Conservation (phyloP, 2,888 invertebrate species). For the Drosophila ochracea region DNA sequence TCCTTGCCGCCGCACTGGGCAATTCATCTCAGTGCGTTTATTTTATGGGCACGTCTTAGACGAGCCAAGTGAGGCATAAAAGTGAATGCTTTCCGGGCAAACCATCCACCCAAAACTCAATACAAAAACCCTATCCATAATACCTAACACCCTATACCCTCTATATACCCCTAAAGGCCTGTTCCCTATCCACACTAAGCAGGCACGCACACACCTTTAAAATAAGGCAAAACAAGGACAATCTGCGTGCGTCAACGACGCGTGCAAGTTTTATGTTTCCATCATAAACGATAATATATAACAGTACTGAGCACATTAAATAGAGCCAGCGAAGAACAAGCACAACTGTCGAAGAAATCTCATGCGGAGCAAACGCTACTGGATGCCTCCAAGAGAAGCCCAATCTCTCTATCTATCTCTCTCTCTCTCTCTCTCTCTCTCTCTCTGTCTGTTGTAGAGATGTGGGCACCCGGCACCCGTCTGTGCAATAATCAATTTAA, state of each 20-base stretch:
- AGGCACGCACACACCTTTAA: slow-evolving; percentile 14
- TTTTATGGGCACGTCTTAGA: slow-evolving; percentile 59
- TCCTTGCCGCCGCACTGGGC: slow-evolving; percentile 30
- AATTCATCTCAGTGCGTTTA: slow-evolving; percentile 68
- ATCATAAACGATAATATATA: slow-evolving; percentile 74
- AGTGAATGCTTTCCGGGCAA: slow-evolving; percentile 39
- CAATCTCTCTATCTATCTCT: background rate
- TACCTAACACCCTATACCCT: background rate
- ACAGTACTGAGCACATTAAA: slow-evolving; percentile 49
- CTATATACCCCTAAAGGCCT: background rate
- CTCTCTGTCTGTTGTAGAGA: background rate
- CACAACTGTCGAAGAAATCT: slow-evolving; percentile 13
- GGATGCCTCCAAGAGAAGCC: slow-evolving; percentile 28
- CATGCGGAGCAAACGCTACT: slow-evolving; percentile 32
- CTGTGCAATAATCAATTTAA: slow-evolving; percentile 68
- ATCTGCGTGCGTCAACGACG: slow-evolving; percentile 50
- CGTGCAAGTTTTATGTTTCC: slow-evolving; percentile 71
- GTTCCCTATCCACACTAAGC: slow-evolving; percentile 1
- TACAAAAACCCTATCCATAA: slow-evolving; percentile 2
- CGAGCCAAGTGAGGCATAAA: slow-evolving; percentile 63
- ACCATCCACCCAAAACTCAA: slow-evolving; percentile 5
- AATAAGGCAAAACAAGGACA: slow-evolving; percentile 23
- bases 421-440: background rate
- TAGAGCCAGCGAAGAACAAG: slow-evolving; percentile 20
- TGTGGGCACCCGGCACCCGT: slow-evolving; percentile 12